Base-by-base conservation (phyloP, 1,140 invertebrate genomes). In the Habropoda laboriosa region DNA sequence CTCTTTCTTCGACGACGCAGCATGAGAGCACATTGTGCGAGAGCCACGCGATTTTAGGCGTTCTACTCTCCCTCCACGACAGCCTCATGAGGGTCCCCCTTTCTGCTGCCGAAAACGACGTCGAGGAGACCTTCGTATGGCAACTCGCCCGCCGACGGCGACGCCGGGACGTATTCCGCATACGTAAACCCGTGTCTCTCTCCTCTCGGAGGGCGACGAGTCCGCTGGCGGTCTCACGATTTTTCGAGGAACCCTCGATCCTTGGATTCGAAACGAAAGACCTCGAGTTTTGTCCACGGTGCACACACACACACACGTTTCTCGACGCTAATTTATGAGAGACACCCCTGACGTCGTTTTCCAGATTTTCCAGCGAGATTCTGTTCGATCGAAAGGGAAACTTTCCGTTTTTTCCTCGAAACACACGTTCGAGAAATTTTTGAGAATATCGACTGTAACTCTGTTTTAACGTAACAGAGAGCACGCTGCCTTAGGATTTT, bases 91-190 rank as follows among this genome's bases (percentile, higher is more conserved):
- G 49, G 49, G 75, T 67, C 71, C 77, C 77, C 68, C 66, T 83
- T 57, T 66, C 45, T 32, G 45, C 51, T 40, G 49, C 49, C 68
- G 58, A 85, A 77, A 81, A 77, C 81, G 73, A 83, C 83, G 51
- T 72, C 71, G 49, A 30, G 21, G 58, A 76, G 49, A 77, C 61
- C 78, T 80, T 67, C 72, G 67, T 83, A 83, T 83, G 72, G 82
- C 67, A 81, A 83, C 45, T 80, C 70, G 60, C 47, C 83, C 55
- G 77, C 51, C 72, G 66, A 47, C 78, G 67, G 18, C 55, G 35
- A 72, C 75, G 49, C 47, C 49, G 53, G 60, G 74, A 83, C 78
- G 78, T 70, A 81, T 86, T 67, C 64, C 70, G 83, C 84, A 86
- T 86, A 85, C 84, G 64, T 81, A 86, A 86, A 86, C 70, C 40